Base-by-base conservation (phyloP, 2,113 vertebrate genomes). In the Tapirus terrestris region DNA sequence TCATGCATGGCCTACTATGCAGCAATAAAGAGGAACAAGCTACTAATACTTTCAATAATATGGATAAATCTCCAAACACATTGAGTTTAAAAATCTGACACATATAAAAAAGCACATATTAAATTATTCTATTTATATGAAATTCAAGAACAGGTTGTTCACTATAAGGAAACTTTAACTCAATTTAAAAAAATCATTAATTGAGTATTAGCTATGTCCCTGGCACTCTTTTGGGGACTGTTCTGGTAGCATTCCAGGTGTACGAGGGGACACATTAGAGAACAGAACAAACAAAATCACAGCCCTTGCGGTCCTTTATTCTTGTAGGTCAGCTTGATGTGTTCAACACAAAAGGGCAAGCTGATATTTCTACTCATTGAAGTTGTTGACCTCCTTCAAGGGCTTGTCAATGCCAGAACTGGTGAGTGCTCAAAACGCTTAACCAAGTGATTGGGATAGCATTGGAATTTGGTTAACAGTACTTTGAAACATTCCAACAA, bases 341-440 rank as follows among this genome's bases (percentile, higher is more conserved):
- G 11, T 43, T 89, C 31, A 29, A 0, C 27, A 29, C 53, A 61
- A 76, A 93, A 92, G 25, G 68, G 6, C 63, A 65, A 21, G 14
- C 61, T 70, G 45, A 33, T 48, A 27, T 73, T 79, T 94, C 45
- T 87, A 33, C 33, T 58, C 39, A 16, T 6, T 70, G 51, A 76
- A 60, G 53, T 14, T 72, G 58, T 14, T 92, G 90, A 82, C 51
- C 43, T 83, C 51, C 70, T 87, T 80, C 92, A 95, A 97, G 63
- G 53, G 72, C 96, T 75, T 58, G 39, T 79, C 77, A 39, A 27
- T 90, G 53, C 23, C 68, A 80, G 51, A n/a, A 68, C 20, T 33
- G 11, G 9, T 43, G 60, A 60, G 33, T n/a, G n/a, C 63, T 94
- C 83, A 61, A 7, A 84, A 86, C 12, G 4, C 36, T 56, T 67